Evolutionary conservation across 2,888 invertebrate genomes (phyloP).

Genomic region (Lasioglossum morio): DNA sequence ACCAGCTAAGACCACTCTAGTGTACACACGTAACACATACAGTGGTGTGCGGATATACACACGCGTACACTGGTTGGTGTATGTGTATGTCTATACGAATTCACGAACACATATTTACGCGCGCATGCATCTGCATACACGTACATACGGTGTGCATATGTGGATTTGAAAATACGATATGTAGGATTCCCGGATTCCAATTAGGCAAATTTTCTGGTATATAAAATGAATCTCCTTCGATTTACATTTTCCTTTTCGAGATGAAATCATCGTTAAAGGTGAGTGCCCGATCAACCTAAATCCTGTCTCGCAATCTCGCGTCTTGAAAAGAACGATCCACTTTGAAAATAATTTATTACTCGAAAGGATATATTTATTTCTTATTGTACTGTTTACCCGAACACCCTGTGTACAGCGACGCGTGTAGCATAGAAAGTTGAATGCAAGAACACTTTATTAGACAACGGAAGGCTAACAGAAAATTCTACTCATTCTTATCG

Average conservation of each 20-base stretch:
- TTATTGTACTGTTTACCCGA: slow-evolving; percentile 11
- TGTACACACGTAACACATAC: not conserved
- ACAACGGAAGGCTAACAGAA: not conserved
- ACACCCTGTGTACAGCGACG: slow-evolving; percentile 41
- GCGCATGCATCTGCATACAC: not conserved
- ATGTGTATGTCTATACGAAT: not conserved
- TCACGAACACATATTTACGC: not conserved
- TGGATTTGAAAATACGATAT: slow-evolving; percentile 51
- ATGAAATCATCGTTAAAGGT: not conserved
- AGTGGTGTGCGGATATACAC: not conserved
- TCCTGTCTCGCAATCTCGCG: not conserved
- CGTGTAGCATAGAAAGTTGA: slow-evolving; percentile 17
- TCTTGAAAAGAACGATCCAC: not conserved
- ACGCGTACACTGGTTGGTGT: not conserved
- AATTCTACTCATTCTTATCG: not conserved
- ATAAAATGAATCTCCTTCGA: not conserved
- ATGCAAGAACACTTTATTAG: slow-evolving; percentile 1
- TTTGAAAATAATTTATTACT: slow-evolving; percentile 12
- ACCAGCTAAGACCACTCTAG: no score
- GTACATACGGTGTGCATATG: slow-evolving; percentile 30
- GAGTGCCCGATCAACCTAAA: not conserved
- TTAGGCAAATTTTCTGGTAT: not conserved
- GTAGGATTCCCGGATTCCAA: slow-evolving; percentile 45
- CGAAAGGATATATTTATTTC: slow-evolving; percentile 17
- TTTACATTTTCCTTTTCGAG: not conserved